Conservation (phyloP, 2,113 vertebrate genomes). For the Phalacrocorax aristotelis region DNA sequence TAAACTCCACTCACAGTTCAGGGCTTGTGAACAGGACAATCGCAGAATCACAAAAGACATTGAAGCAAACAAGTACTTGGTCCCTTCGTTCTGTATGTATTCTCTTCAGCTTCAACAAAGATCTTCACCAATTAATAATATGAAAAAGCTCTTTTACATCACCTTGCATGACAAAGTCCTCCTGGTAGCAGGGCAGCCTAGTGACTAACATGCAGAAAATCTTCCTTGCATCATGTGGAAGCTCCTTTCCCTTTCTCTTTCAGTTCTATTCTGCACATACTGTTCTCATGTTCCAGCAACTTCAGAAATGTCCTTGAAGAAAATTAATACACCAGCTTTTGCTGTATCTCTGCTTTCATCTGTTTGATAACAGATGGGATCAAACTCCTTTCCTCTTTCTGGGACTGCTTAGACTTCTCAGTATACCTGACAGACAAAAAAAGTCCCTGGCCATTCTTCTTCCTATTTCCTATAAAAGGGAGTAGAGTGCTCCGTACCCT, state of each 20-base stretch:
- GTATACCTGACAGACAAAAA: not conserved
- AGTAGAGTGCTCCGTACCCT: not conserved
- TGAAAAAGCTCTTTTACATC: not conserved
- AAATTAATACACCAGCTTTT: not conserved
- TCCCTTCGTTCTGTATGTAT: not conserved
- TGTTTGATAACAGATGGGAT: not conserved
- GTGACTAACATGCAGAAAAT: not conserved
- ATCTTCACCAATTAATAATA: not conserved
- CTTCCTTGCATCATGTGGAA: accelerated
- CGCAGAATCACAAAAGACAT: not conserved
- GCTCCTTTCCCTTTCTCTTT: not conserved
- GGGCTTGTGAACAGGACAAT: not conserved
- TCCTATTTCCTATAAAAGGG: not conserved
- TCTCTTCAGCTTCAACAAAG: not conserved
- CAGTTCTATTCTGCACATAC: not conserved
- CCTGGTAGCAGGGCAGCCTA: not conserved
- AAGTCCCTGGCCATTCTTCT: accelerated
- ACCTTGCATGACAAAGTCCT: not conserved
- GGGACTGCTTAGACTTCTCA: not conserved
- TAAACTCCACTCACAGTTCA: not conserved
- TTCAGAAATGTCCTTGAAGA: not conserved
- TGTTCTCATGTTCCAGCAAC: not conserved
- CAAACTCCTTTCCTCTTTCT: not conserved
- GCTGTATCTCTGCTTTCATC: not conserved
- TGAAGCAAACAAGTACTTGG: not conserved